phyloP scores from a whole-genome alignment of 1,140 invertebrate species.

The Lucilia cuprina region DNA sequence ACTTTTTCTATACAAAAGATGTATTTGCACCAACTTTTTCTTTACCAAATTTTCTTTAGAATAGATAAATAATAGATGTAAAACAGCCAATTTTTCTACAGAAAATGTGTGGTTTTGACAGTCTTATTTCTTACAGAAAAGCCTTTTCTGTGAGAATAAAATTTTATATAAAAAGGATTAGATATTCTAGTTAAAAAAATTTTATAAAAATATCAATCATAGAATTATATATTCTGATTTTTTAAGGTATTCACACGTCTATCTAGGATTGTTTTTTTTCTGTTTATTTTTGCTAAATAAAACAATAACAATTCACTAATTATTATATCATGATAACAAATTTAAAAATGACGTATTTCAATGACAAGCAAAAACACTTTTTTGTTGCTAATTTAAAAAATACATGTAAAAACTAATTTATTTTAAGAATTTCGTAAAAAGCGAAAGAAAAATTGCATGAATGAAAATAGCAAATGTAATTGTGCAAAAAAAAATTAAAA shows the following conservation, averaged over 20 bases:
- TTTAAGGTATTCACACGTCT: not conserved
- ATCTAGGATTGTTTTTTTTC: not conserved
- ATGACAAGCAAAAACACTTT: not conserved
- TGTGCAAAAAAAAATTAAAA: not conserved
- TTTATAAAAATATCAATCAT: not conserved
- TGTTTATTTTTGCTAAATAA: not conserved
- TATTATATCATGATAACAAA: not conserved
- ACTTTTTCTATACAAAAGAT: too few relatives aligned
- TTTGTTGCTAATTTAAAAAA: not conserved
- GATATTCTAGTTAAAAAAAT: not conserved
- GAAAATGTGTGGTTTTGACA: too few relatives aligned
- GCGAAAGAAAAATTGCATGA: not conserved
- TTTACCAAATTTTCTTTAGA: too few relatives aligned
- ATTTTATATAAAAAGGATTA: too few relatives aligned
- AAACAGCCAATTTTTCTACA: too few relatives aligned
- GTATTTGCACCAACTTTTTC: too few relatives aligned
- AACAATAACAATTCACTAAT: not conserved
- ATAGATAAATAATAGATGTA: too few relatives aligned
- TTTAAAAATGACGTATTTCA: not conserved
- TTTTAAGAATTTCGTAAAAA: not conserved
- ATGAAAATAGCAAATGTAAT: not conserved
- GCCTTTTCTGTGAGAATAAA: too few relatives aligned
- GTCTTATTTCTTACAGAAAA: too few relatives aligned
- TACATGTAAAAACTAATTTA: not conserved
- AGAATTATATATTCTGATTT: not conserved